Conservation (phyloP, 2,797 vertebrate species). For the Garrulus glandarius region DNA sequence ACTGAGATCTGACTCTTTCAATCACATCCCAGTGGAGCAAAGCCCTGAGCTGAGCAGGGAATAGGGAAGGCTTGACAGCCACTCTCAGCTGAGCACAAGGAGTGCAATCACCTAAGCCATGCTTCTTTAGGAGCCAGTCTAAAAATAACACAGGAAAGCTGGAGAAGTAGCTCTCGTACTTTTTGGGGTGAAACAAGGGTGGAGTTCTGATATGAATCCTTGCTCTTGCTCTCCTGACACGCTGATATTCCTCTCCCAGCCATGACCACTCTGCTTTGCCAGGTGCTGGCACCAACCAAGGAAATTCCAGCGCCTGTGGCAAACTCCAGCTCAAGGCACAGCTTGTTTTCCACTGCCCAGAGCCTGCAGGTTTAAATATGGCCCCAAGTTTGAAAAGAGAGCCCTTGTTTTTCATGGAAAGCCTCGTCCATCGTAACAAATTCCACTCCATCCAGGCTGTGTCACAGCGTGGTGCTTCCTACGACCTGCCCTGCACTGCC, state of each 20-base stretch:
- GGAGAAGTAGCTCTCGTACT: background rate
- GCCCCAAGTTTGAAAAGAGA: background rate
- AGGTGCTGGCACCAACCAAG: background rate
- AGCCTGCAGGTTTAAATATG: background rate
- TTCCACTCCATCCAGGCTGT: background rate
- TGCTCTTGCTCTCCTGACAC: background rate
- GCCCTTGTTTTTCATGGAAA: background rate
- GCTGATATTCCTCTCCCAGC: background rate
- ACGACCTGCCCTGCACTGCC: background rate
- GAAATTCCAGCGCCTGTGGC: background rate
- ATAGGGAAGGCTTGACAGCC: background rate
- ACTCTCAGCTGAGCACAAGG: background rate
- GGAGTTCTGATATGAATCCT: background rate
- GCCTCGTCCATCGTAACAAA: background rate
- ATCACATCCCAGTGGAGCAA: background rate
- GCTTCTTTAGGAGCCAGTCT: background rate
- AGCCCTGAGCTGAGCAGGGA: constrained; percentile 8
- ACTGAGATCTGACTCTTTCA: background rate
- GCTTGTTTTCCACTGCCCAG: background rate
- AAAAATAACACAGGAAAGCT: background rate
- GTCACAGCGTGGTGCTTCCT: background rate
- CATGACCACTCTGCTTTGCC: background rate
- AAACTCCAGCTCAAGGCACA: background rate
- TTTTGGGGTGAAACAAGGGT: background rate
- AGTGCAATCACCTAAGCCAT: background rate